Evolutionary conservation across 2,113 vertebrate genomes (phyloP).

Genomic region (Pteronura brasiliensis): DNA sequence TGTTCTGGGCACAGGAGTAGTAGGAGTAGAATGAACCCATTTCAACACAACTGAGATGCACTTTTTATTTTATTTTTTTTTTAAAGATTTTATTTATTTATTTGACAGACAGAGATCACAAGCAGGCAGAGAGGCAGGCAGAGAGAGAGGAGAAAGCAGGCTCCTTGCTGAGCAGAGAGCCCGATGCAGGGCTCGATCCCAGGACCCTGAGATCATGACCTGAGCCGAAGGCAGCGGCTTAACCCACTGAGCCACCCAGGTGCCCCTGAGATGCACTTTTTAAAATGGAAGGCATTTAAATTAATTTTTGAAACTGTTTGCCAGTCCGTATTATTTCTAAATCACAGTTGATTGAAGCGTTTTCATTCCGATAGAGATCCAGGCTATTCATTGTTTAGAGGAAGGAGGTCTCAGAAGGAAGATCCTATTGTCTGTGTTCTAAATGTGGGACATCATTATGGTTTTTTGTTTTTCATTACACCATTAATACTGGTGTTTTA

Average conservation of each 20-base stretch:
- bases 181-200: too few relatives aligned
- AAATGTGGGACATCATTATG: background rate
- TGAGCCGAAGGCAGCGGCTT: too few relatives aligned
- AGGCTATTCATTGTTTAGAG: background rate
- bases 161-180: too few relatives aligned
- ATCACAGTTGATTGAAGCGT: background rate
- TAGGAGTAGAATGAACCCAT: background rate
- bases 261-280: background rate
- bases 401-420: background rate
- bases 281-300: too few relatives aligned
- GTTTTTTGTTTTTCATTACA: background rate
- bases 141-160: too few relatives aligned
- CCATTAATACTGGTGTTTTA: background rate
- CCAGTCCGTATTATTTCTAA: background rate
- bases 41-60: background rate
- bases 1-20: background rate
- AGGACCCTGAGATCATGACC: too few relatives aligned
- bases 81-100: too few relatives aligned
- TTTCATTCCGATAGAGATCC: background rate
- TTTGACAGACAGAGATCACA: too few relatives aligned
- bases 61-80: too few relatives aligned
- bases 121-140: too few relatives aligned
- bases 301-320: background rate
- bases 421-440: rapidly evolving
- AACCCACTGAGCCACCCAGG: too few relatives aligned